phyloP scores from a whole-genome alignment of 2,113 vertebrate genomes.

The Rousettus leschenaultii region DNA sequence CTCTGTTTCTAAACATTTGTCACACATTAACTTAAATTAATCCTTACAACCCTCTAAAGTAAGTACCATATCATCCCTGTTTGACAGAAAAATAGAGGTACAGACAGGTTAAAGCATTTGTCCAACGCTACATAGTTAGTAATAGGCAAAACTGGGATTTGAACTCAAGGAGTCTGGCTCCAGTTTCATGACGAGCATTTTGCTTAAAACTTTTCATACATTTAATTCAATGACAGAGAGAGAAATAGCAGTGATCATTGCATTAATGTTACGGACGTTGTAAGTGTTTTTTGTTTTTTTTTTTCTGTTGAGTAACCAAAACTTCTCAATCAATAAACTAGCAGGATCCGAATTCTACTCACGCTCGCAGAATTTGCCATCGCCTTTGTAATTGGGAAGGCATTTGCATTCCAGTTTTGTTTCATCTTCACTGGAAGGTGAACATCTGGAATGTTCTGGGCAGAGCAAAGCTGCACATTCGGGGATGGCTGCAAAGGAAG shows the following conservation, averaged over 20 bases:
- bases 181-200: background rate
- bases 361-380: slow-evolving; percentile 85
- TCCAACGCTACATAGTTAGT: background rate
- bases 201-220: background rate
- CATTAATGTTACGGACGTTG: background rate
- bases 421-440: slow-evolving; percentile 73
- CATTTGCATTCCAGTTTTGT: slow-evolving; percentile 86
- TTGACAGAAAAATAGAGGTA: background rate
- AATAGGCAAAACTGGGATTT: background rate
- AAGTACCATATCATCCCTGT: background rate
- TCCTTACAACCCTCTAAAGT: background rate
- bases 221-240: background rate
- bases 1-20: background rate
- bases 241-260: background rate
- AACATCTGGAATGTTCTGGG: slow-evolving; percentile 85
- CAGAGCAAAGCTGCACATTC: slow-evolving; percentile 86
- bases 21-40: background rate
- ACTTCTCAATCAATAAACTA: background rate
- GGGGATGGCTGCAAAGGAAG: slow-evolving; percentile 73
- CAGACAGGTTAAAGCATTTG: background rate
- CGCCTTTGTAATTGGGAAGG: slow-evolving; percentile 80
- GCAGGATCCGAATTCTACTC: slow-evolving; percentile 76
- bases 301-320: background rate
- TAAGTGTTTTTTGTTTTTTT: background rate
- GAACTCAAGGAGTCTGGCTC: background rate